Evolutionary conservation across 2,113 vertebrate species (phyloP), one percentile per base, ranked within the genome.

Genomic region (Cyanoderma ruficeps): DNA sequence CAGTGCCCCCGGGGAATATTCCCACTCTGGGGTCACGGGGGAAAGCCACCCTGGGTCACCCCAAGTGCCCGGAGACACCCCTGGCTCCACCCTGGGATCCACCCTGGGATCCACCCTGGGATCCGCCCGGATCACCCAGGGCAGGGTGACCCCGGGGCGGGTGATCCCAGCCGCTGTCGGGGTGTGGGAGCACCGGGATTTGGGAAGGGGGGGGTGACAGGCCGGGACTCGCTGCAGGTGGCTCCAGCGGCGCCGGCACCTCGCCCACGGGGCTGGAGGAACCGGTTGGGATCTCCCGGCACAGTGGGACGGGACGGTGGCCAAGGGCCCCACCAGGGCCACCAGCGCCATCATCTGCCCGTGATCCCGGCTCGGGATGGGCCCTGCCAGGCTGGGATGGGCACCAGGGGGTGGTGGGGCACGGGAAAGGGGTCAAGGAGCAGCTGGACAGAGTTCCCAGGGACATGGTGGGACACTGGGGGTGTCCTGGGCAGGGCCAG

Each of bases 321-420:
- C 85, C 85, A 80, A 64, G 10, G 6, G 75, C 57, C 14, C 41
- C 49, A 0, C 2, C 85, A 74, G 65, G 76, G 61, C 76, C 83
- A 3, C 23, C 95, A 95, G 95, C 95, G 94, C 94, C 86, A 89
- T 89, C 86, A 0, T 23, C 77, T 0, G 86, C 77, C 27, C 6
- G 12, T 5, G 3, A 11, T 17, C 30, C 41, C 8, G 2, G 28
- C 28, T 6, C 3, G 19, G 82, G 30, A 37, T 6, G 1, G 10
- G 47, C 60, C 31, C 37, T 7, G 16, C 4, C 3, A 1, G 33
- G 31, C 8, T 21, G 60, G 50, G 37, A 31, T 5, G 44, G 44
- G 9, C 30, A 7, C 3, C 4, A 20, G 56, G n/a, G n/a, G n/a
- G 27, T 8, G 56, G 21, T 8, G 28, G 4, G n/a, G 19, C 6